Evolutionary conservation across 2,888 invertebrate genomes (phyloP).

Genomic region (Drosophila yooni): DNA sequence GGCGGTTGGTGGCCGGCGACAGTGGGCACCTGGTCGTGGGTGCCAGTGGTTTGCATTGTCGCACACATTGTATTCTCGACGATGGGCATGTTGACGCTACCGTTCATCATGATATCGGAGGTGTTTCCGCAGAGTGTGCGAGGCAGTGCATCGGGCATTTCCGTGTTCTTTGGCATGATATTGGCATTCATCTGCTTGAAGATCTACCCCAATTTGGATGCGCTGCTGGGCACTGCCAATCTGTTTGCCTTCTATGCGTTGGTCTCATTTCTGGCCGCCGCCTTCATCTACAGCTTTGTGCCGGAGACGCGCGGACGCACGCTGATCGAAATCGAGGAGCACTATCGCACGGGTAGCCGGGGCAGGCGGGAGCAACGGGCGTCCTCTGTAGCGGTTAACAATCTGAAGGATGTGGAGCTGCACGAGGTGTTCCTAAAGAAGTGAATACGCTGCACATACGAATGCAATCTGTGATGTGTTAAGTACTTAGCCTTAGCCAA

Average conservation of each 20-base stretch:
- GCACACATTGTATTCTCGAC: conserved; percentile 86
- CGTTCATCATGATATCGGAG: conserved; percentile 92
- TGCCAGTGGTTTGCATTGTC: conserved; percentile 82
- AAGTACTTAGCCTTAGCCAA: conserved; percentile 73
- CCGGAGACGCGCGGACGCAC: conserved; percentile 91
- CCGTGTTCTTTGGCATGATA: conserved; percentile 88
- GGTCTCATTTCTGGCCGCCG: conserved; percentile 87
- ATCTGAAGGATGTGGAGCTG: conserved; percentile 68
- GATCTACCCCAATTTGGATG: conserved; percentile 88
- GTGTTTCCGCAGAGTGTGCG: conserved; percentile 88
- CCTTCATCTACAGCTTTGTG: conserved; percentile 87
- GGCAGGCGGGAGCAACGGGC: conserved; percentile 26
- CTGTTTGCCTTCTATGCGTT: conserved; percentile 88
- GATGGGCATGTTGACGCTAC: conserved; percentile 87
- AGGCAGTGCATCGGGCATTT: conserved; percentile 89
- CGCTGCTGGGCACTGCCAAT: conserved; percentile 86
- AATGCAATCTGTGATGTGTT: conserved; percentile 73
- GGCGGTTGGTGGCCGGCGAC: conserved; percentile 84
- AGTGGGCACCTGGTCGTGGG: conserved; percentile 66
- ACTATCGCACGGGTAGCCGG: conserved; percentile 77
- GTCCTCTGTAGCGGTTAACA: conserved; percentile 39
- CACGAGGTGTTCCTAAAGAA: conserved; percentile 76
- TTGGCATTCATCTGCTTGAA: conserved; percentile 89
- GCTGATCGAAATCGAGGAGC: conserved; percentile 89
- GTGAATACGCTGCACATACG: conserved; percentile 29